phyloP scores from a whole-genome alignment of 2,797 vertebrate genomes.

The Rhodeus uyekii region DNA sequence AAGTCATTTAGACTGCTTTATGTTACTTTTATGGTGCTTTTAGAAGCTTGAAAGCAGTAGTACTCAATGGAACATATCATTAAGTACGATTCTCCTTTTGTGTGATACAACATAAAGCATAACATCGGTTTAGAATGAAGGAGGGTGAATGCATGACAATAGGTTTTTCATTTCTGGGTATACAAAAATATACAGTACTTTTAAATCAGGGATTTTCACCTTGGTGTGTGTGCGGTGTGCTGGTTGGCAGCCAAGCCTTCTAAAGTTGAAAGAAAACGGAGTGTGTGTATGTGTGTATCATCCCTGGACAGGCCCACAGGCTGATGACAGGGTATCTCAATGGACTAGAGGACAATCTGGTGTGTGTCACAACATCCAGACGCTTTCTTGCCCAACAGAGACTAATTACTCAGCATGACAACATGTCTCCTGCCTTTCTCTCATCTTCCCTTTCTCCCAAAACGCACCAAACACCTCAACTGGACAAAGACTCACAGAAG shows the following conservation, averaged over 20 bases:
- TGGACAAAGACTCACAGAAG: slow-evolving; percentile 37
- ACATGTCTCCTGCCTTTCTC: slow-evolving; percentile 51
- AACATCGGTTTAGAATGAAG: background rate
- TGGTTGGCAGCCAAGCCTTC: slow-evolving; percentile 43
- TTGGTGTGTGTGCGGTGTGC: slow-evolving; percentile 12
- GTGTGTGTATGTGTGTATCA: slow-evolving; percentile 24
- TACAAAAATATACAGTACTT: background rate
- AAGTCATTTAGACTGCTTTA: background rate
- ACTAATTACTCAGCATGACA: slow-evolving; percentile 63
- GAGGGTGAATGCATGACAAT: background rate
- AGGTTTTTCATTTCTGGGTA: background rate
- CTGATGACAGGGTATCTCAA: slow-evolving; percentile 60
- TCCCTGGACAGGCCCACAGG: slow-evolving; percentile 55
- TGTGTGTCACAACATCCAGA: slow-evolving; percentile 59
- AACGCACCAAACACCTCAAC: slow-evolving; percentile 23
- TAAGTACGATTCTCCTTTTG: background rate
- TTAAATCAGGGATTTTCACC: slow-evolving; percentile 13
- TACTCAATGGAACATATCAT: background rate
- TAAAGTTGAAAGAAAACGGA: slow-evolving; percentile 26
- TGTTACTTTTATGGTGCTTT: background rate
- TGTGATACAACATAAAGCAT: too few relatives aligned
- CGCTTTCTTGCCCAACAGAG: slow-evolving; percentile 54
- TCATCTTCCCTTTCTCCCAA: slow-evolving; percentile 38
- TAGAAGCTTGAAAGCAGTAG: background rate
- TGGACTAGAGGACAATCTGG: slow-evolving; percentile 59